A percentile compares a stretch with the other conserved stretches of the same genome.
These are phyloP conservation scores for Oreochromis spilurus DNA, from an alignment of 2,113 vertebrate genomes.

Conservation along the genomic window DNA sequence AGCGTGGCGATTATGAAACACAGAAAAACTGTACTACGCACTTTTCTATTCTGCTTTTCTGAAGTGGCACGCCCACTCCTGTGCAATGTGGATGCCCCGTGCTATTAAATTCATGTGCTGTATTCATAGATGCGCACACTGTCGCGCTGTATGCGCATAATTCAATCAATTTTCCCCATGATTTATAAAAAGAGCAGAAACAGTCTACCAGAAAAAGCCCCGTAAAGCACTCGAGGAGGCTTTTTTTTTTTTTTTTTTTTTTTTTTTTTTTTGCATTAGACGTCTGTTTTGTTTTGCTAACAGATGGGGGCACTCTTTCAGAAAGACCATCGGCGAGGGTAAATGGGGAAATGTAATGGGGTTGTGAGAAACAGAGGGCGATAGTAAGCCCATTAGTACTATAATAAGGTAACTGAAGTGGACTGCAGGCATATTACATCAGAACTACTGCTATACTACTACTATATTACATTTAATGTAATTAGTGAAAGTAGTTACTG, in stretches of 20 bases:
- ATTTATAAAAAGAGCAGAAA: not conserved
- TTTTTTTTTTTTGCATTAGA: not conserved
- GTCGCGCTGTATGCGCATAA: not conserved
- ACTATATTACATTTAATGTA: not conserved
- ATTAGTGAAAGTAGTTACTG: not conserved
- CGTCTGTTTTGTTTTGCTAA: slow-evolving; percentile 62
- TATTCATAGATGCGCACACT: not conserved
- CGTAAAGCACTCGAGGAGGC: slow-evolving; percentile 14
- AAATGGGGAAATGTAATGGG: slow-evolving; percentile 39
- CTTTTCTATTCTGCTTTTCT: slow-evolving; percentile 66
- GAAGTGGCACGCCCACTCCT: slow-evolving; percentile 76
- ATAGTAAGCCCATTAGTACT: not conserved
- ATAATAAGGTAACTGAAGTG: not conserved
- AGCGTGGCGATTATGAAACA: slow-evolving; percentile 21
- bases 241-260: not conserved
- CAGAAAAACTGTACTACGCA: slow-evolving; percentile 73
- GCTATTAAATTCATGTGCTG: not conserved
- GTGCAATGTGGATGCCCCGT: slow-evolving; percentile 40
- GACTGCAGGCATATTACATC: not conserved
- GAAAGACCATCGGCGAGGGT: not conserved
- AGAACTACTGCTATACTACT: not conserved
- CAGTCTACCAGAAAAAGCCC: not conserved
- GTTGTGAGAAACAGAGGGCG: not conserved
- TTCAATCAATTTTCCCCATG: not conserved
- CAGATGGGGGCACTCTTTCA: slow-evolving; percentile 62